A percentile compares a stretch with the other conserved stretches of the same genome.
Conservation (phyloP, 1,140 invertebrate species). For the Papilio dardanus region DNA sequence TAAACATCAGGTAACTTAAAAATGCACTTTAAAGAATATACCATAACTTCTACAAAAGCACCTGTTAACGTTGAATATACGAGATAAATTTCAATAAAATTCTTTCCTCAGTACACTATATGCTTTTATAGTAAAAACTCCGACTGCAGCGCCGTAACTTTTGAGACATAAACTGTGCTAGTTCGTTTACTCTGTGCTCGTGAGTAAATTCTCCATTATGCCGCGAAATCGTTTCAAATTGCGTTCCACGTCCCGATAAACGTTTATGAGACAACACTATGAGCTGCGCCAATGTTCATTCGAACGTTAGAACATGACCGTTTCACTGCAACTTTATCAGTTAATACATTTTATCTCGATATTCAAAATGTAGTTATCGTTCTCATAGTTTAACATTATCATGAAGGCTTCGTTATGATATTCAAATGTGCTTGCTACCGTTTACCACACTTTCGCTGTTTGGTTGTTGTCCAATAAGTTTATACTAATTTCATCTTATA, state of each 20-base stretch:
- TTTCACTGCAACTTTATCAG: conserved; percentile 21
- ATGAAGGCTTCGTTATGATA: too few species aligned
- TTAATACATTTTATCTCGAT: conserved; percentile 23
- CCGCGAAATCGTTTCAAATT: conserved; percentile 50
- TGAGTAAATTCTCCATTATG: conserved; percentile 39
- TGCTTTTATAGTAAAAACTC: conserved; percentile 32
- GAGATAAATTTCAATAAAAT: conserved; percentile 34
- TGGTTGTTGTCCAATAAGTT: too few species aligned
- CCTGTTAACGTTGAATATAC: conserved; percentile 23
- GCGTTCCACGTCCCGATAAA: conserved; percentile 48
- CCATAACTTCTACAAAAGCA: conserved; percentile 12
- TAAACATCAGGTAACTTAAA: conserved; percentile 2
- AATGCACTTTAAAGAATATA: conserved; percentile 4
- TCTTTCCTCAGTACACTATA: conserved; percentile 8
- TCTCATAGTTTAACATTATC: neutral
- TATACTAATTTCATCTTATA: too few species aligned
- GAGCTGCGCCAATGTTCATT: conserved; percentile 38
- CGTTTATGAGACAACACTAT: conserved; percentile 48
- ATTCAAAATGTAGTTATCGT: conserved; percentile 2
- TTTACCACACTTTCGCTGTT: too few species aligned
- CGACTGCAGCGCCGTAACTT: conserved; percentile 25
- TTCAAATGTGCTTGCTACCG: too few species aligned
- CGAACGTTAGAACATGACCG: conserved; percentile 34
- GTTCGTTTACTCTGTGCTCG: conserved; percentile 36
- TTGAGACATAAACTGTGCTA: conserved; percentile 35